A percentile compares a stretch with the other conserved stretches of the same genome.
Evolutionary conservation across 1,140 invertebrate species (phyloP).

Genomic region (Pachypeltis micranthus): DNA sequence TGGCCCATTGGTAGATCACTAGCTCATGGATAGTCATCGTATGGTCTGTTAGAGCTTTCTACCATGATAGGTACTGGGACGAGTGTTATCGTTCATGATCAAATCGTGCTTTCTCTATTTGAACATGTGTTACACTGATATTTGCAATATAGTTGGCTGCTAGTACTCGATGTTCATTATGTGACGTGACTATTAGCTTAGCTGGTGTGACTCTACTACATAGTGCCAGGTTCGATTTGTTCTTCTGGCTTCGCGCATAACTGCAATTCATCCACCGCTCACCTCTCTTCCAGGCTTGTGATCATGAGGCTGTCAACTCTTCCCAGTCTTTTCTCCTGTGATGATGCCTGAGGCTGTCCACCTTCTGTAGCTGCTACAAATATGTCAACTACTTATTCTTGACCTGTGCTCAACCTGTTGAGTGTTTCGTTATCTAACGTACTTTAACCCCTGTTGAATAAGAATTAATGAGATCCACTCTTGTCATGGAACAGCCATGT

Average conservation of each 20-base stretch:
- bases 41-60: no score
- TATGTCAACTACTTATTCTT: neutral
- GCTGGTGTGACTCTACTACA: neutral
- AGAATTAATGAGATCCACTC: no score
- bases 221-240: neutral
- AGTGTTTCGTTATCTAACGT: no score
- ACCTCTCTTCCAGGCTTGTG: neutral
- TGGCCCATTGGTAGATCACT: no score
- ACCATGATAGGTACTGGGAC: no score
- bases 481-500: neutral
- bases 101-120: neutral
- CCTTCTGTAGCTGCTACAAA: neutral
- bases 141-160: constrained; percentile 2
- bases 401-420: no score
- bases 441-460: no score
- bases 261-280: no score
- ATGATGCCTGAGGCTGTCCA: no score
- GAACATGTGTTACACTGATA: neutral
- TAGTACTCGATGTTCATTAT: neutral
- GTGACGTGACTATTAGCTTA: constrained; percentile 6
- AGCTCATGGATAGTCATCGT: no score
- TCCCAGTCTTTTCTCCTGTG: neutral
- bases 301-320: neutral
- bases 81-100: no score
- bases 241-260: neutral